Percentiles rank a stretch among this genome's conserved stretches.
Evolutionary conservation across 2,113 vertebrate genomes (phyloP).

Genomic region (Rissa tridactyla): DNA sequence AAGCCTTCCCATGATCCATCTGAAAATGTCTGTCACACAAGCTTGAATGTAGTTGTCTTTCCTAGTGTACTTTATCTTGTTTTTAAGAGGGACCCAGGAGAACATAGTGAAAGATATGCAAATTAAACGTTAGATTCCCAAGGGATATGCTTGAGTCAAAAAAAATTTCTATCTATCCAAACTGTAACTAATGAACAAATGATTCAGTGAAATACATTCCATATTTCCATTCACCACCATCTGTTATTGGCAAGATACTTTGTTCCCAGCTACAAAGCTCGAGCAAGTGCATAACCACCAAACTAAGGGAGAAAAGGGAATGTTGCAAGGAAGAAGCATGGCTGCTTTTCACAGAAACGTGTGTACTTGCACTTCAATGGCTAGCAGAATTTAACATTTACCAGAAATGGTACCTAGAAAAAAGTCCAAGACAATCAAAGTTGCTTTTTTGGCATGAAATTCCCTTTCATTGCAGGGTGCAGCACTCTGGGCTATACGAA

Average conservation of each 20-base stretch:
- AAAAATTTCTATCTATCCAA: conserved; percentile 15
- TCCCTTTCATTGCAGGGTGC: background rate
- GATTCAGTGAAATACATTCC: conserved; percentile 15
- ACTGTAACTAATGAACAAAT: conserved; percentile 49
- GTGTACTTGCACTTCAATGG: background rate
- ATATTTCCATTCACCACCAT: conserved; percentile 45
- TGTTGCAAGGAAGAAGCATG: background rate
- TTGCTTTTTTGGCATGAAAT: background rate
- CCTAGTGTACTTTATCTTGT: background rate
- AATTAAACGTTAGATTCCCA: background rate
- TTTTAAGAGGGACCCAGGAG: background rate
- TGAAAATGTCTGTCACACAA: background rate
- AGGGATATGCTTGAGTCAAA: background rate
- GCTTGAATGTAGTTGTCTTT: background rate
- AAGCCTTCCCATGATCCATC: background rate
- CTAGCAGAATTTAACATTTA: background rate
- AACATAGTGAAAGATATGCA: background rate
- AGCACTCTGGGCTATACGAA: background rate
- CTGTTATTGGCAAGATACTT: conserved; percentile 48
- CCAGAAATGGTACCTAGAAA: background rate
- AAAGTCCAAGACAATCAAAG: background rate
- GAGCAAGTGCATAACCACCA: background rate
- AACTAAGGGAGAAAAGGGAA: background rate
- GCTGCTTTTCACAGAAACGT: background rate
- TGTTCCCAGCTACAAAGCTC: background rate